These are phyloP conservation scores for Gila robusta DNA, from an alignment of 2,797 vertebrate species.

Conservation along the genomic window DNA sequence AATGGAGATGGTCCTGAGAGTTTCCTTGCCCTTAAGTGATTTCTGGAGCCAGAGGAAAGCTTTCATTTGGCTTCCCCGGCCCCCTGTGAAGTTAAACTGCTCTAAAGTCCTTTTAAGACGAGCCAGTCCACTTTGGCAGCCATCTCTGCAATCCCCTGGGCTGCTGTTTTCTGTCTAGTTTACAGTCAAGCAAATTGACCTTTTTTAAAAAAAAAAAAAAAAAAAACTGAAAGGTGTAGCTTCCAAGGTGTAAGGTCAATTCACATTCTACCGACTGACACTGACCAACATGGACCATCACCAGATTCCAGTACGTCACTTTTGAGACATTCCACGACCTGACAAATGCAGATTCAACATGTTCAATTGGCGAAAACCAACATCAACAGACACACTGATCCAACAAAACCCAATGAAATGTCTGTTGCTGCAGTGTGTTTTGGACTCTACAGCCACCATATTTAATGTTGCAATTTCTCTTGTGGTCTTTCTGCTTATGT, in stretches of 20 bases:
- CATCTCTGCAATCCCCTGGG: background rate
- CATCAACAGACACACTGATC: background rate
- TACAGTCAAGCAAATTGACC: background rate
- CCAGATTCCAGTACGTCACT: background rate
- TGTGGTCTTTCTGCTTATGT: background rate
- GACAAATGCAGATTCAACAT: background rate
- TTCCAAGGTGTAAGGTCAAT: background rate
- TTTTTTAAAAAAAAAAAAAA: too few species aligned
- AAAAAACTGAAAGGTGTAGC: background rate
- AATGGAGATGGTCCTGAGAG: slow-evolving; percentile 6
- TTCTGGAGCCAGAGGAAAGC: slow-evolving; percentile 65
- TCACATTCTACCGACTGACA: background rate
- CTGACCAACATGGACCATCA: background rate
- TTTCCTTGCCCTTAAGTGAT: slow-evolving; percentile 49
- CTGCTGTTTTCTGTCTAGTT: slow-evolving; percentile 14
- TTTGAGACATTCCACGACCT: background rate
- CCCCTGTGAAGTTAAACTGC: slow-evolving; percentile 16
- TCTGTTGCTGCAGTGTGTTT: background rate
- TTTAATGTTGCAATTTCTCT: background rate
- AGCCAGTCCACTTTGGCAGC: background rate
- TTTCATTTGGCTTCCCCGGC: slow-evolving; percentile 22
- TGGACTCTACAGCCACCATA: background rate
- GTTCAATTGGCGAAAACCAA: background rate
- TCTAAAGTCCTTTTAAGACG: background rate
- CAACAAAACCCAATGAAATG: background rate